Evolutionary conservation across 2,797 vertebrate species (phyloP).

Genomic region (Oryzias sinensis): DNA sequence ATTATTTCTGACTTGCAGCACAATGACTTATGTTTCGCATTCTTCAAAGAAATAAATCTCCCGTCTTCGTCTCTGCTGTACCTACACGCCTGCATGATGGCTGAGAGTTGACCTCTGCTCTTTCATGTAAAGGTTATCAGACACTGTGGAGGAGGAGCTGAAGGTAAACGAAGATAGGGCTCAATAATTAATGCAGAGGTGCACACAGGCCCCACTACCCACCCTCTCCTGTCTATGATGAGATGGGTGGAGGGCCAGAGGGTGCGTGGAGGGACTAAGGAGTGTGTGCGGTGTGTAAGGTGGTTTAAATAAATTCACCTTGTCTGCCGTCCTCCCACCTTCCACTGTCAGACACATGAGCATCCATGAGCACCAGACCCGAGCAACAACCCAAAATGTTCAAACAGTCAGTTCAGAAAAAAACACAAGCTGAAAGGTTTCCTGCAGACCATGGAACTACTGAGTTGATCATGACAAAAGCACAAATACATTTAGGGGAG

Average conservation of each 20-base stretch:
- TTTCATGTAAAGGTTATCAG: slow-evolving; percentile 70
- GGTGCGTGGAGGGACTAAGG: slow-evolving; percentile 20
- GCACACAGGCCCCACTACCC: slow-evolving; percentile 61
- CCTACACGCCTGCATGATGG: slow-evolving; percentile 31
- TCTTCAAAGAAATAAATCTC: slow-evolving; percentile 18
- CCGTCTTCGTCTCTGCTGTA: slow-evolving; percentile 4
- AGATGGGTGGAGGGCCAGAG: slow-evolving; percentile 59
- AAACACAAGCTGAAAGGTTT: too few species aligned
- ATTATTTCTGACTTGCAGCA: too few species aligned
- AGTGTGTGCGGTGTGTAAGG: slow-evolving; percentile 18
- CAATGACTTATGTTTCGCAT: not conserved
- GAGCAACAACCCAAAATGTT: too few species aligned
- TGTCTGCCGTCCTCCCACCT: slow-evolving; percentile 5
- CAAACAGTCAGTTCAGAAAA: too few species aligned
- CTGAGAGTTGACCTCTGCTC: slow-evolving; percentile 47
- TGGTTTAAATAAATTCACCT: slow-evolving; percentile 43
- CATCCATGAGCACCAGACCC: not conserved
- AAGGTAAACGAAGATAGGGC: slow-evolving; percentile 64
- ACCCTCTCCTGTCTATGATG: slow-evolving; percentile 60
- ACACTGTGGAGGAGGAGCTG: slow-evolving; percentile 55
- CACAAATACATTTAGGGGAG: too few species aligned
- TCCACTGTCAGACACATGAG: slow-evolving; percentile 2
- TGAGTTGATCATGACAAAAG: too few species aligned
- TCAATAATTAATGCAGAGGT: slow-evolving; percentile 77
- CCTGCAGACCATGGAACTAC: too few species aligned